Conservation (phyloP, 2,888 invertebrate species). For the Cantharis rustica region DNA sequence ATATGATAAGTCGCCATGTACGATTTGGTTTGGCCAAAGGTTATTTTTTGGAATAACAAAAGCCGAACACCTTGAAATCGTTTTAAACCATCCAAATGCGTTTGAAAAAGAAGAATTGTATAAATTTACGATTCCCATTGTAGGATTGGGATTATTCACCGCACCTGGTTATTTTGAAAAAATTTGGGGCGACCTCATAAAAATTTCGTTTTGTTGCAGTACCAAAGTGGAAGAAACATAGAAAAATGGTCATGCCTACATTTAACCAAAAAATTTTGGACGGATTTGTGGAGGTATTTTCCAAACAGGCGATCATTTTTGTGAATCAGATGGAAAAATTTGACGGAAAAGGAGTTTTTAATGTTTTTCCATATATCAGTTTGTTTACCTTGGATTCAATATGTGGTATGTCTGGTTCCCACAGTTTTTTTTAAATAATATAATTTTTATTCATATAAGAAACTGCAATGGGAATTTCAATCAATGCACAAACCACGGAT, state of each 20-base stretch:
- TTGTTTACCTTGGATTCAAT: background rate
- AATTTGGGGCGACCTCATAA: background rate
- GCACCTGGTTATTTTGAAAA: background rate
- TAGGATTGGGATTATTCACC: background rate
- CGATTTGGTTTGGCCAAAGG: background rate
- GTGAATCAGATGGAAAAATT: conserved; percentile 54
- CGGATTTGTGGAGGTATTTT: conserved; percentile 66
- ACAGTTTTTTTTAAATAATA: no score
- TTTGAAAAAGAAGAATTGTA: background rate
- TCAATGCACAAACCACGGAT: background rate
- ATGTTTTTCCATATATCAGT: conserved; percentile 54
- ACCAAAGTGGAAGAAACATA: conserved; percentile 62
- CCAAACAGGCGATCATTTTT: conserved; percentile 62
- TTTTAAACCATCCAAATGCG: background rate
- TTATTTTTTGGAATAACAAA: background rate
- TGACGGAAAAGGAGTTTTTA: conserved; percentile 55
- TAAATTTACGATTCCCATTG: background rate
- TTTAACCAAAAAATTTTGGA: conserved; percentile 68
- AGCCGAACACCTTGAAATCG: background rate
- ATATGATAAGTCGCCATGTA: background rate
- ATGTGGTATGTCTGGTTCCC: background rate
- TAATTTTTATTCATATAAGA: background rate
- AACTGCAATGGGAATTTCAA: background rate
- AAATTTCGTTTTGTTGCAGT: conserved; percentile 50
- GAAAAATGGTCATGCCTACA: conserved; percentile 65